phyloP scores from a whole-genome alignment of 2,797 vertebrate species.

The Tenualosa ilisha region DNA sequence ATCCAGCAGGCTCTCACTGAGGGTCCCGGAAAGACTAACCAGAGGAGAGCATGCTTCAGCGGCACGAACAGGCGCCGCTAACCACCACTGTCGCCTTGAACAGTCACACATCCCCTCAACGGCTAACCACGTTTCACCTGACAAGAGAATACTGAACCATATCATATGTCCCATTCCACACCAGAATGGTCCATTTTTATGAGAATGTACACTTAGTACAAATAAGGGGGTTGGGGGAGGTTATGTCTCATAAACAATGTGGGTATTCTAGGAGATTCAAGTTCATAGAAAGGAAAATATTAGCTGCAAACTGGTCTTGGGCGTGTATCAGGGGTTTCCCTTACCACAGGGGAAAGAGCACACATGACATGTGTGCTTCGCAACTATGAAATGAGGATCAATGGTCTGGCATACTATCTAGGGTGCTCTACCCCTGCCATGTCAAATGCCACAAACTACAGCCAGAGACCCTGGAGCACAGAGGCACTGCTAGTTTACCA shows the following conservation, averaged over 20 bases:
- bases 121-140: background rate
- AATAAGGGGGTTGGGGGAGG: background rate
- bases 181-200: background rate
- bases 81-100: background rate
- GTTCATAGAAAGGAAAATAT: background rate
- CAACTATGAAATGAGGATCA: background rate
- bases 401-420: background rate
- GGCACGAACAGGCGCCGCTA: background rate
- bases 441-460: background rate
- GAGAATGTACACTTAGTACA: background rate
- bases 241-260: background rate
- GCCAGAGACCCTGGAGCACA: background rate
- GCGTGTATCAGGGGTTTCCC: background rate
- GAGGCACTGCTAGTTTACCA: background rate
- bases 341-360: background rate
- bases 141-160: conserved; percentile 11
- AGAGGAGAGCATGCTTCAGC: conserved; percentile 23
- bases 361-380: background rate
- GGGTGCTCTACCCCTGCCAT: background rate
- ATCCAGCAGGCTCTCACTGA: conserved; percentile 42
- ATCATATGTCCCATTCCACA: background rate
- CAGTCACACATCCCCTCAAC: background rate
- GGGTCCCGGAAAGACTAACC: conserved; percentile 45
- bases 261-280: background rate
- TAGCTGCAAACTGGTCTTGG: background rate